Evolutionary conservation across 2,888 invertebrate genomes (phyloP).

Genomic region (Melanargia galathea): DNA sequence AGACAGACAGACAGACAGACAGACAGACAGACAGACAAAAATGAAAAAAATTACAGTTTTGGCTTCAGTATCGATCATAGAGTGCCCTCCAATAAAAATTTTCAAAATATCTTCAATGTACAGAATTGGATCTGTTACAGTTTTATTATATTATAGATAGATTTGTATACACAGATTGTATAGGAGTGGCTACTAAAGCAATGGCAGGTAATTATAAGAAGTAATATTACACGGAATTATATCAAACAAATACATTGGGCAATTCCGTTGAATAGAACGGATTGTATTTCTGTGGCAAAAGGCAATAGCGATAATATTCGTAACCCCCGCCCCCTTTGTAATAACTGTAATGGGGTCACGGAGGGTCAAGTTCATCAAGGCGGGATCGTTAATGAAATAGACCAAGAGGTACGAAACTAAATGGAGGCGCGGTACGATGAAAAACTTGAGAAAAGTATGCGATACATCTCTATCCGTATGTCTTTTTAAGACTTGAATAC

Average conservation of each 20-base stretch:
- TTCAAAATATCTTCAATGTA: no score
- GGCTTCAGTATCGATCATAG: no score
- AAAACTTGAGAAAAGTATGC: background rate
- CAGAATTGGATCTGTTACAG: no score
- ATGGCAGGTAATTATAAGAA: no score
- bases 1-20: no score
- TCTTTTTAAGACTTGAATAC: no score
- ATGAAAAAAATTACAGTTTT: no score
- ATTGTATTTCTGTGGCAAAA: constrained; percentile 29
- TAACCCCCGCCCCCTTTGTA: constrained; percentile 25
- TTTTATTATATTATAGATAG: no score
- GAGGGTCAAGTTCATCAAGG: constrained; percentile 52
- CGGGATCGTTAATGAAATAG: constrained; percentile 53
- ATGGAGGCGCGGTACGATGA: constrained; percentile 1
- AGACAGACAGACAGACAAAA: no score
- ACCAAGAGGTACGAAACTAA: constrained; percentile 15
- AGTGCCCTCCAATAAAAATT: no score
- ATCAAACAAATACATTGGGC: background rate
- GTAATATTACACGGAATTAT: background rate
- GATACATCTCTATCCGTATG: background rate
- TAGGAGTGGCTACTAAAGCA: no score
- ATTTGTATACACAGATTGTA: no score
- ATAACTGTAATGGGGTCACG: constrained; percentile 46
- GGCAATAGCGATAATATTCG: constrained; percentile 28
- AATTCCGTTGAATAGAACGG: constrained; percentile 21